A percentile compares a stretch with the other conserved stretches of the same genome.
Conservation (phyloP, 2,797 vertebrate genomes). For the Hydrocynus forskahlii region DNA sequence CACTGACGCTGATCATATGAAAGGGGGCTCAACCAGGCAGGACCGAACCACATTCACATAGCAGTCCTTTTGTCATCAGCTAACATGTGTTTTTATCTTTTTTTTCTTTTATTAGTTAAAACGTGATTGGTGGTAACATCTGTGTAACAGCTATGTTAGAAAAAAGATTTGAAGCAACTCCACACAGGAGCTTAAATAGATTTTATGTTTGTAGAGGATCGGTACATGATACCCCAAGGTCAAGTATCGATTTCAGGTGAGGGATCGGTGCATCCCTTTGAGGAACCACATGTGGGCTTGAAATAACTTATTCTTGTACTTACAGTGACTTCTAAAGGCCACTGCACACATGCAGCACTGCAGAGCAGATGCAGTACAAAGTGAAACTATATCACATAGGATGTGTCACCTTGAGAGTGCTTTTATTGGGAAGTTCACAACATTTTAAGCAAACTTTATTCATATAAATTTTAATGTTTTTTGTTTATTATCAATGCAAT, state of each 20-base stretch:
- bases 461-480: too few relatives aligned
- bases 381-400: too few relatives aligned
- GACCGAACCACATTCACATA: background rate
- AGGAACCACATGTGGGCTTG: slow-evolving; percentile 1
- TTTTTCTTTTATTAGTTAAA: background rate
- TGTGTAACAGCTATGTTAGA: background rate
- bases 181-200: background rate
- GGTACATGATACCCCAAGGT: background rate
- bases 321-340: slow-evolving; percentile 20
- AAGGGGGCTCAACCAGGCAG: background rate
- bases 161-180: background rate
- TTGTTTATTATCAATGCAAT: too few relatives aligned
- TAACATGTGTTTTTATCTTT: too few relatives aligned
- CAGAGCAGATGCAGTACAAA: too few relatives aligned
- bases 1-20: background rate
- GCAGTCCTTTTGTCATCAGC: too few relatives aligned
- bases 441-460: too few relatives aligned
- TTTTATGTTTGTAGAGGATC: background rate
- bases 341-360: too few relatives aligned
- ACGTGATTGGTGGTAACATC: background rate
- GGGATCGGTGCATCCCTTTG: slow-evolving; percentile 2
- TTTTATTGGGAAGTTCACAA: too few relatives aligned
- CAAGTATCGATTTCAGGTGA: background rate
- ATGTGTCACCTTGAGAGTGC: too few relatives aligned
- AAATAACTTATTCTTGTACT: slow-evolving; percentile 28